Evolutionary conservation across 2,888 invertebrate species (phyloP), one percentile per base, ranked within the genome.

Genomic region (Scaptomyza flava): DNA sequence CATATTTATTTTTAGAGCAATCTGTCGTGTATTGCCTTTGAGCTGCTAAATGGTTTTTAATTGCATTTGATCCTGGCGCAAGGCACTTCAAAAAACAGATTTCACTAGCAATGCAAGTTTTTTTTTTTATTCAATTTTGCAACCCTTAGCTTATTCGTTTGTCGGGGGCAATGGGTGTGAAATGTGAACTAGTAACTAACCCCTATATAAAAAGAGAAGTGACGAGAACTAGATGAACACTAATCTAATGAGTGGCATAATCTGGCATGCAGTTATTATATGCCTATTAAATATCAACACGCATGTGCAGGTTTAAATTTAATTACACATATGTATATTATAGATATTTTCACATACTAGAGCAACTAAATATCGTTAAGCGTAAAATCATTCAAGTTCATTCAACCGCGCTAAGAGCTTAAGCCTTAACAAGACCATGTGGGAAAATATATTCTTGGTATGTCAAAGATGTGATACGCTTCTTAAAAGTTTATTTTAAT

Each of bases 41-140:
- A 87, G 86, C 87, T 59, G 77, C 47, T 81, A 81, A 82, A 82
- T 85, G 80, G 63, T 82, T 85, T 82, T 87, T 82, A 82, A 82
- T 82, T 82, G 81, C 65, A 77, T 87, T 64, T 69, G 60, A 66
- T 65, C 67, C 80, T 69, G 57, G 52, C 50, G 48, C 77, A 60
- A 8, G 68, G 57, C 80, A 87, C 86, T 82, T 82, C 62, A 87
- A 66, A 69, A 64, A 23, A 17, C 41, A 14, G 8, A 14, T n/a
- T 65, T 52, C 27, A 27, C 27, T 59, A 45, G 47, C 66, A 50
- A 53, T 14, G 20, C 20, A 31, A 47, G 43, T 75, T 68, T 58
- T 54, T 73, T 72, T 17, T 61, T 75, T 56, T 64, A 38, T 48
- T 47, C 34, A 45, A 20, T 45, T 38, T 27, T 53, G 62, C 87